Conservation (phyloP, 2,113 vertebrate genomes). For the Bostrychus sinensis region DNA sequence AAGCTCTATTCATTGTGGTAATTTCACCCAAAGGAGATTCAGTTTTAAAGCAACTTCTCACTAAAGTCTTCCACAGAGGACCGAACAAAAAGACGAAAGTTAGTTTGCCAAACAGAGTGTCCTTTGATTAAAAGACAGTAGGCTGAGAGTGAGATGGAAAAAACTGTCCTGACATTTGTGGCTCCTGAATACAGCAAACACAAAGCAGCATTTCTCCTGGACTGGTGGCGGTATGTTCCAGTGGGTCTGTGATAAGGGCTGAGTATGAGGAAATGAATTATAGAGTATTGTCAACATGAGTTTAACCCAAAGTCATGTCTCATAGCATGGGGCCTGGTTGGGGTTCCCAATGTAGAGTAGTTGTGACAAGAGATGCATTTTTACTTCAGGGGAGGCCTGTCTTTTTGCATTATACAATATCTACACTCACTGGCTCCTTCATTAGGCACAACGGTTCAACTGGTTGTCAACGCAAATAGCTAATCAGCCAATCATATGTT, state of each 20-base stretch:
- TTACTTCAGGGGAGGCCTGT: no score
- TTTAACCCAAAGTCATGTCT: neutral
- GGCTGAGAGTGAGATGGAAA: conserved; percentile 44
- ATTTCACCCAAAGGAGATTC: conserved; percentile 33
- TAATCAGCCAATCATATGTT: no score
- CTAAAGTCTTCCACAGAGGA: conserved; percentile 39
- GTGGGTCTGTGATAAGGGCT: neutral
- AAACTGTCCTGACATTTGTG: conserved; percentile 64
- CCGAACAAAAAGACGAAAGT: conserved; percentile 35
- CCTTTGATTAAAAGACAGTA: conserved; percentile 63
- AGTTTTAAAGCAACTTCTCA: conserved; percentile 24
- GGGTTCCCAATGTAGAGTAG: no score
- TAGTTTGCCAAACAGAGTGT: conserved; percentile 57
- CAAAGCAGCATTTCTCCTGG: conserved; percentile 37
- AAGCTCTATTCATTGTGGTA: conserved; percentile 42
- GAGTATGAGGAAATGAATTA: neutral
- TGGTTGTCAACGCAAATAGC: no score
- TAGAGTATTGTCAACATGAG: neutral
- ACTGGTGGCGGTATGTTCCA: conserved; percentile 10
- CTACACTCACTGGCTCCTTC: no score
- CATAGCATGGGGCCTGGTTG: no score
- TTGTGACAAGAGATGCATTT: no score
- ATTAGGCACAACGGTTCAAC: no score
- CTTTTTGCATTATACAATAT: no score
- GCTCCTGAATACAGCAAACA: conserved; percentile 23